Evolutionary conservation across 2,113 vertebrate species (phyloP).

Genomic region (Puntigrus tetrazona): DNA sequence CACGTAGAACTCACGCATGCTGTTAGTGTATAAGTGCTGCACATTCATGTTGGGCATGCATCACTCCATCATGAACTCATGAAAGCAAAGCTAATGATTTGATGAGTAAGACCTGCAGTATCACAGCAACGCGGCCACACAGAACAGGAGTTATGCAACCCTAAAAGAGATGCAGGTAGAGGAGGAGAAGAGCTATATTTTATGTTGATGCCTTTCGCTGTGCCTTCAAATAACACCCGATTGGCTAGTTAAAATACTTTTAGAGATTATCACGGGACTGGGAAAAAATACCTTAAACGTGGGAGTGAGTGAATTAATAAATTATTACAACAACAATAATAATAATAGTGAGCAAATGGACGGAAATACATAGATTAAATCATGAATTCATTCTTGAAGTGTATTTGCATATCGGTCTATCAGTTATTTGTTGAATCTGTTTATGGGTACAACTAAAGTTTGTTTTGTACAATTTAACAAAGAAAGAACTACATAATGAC

Average conservation of each 20-base stretch:
- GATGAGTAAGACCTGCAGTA: neutral
- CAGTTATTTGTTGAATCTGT: neutral
- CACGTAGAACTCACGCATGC: too few relatives aligned
- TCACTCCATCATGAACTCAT: neutral
- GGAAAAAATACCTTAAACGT: neutral
- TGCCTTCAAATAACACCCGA: neutral
- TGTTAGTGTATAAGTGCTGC: neutral
- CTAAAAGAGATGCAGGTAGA: neutral
- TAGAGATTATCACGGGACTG: neutral
- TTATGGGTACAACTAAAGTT: neutral
- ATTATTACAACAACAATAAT: too few relatives aligned
- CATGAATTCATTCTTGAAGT: too few relatives aligned
- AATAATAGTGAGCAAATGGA: too few relatives aligned
- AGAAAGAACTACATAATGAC: too few relatives aligned
- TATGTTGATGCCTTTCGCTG: neutral
- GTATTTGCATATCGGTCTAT: too few relatives aligned
- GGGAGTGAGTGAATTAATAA: too few relatives aligned
- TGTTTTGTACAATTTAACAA: neutral
- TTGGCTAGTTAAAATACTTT: neutral
- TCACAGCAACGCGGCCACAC: neutral
- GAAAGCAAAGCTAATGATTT: neutral
- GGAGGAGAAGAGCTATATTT: neutral
- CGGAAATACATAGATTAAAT: too few relatives aligned
- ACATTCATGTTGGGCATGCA: neutral
- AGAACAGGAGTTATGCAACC: neutral